These are phyloP conservation scores for Drosophila tropicalis DNA, from an alignment of 1,140 invertebrate species.

Conservation along the genomic window DNA sequence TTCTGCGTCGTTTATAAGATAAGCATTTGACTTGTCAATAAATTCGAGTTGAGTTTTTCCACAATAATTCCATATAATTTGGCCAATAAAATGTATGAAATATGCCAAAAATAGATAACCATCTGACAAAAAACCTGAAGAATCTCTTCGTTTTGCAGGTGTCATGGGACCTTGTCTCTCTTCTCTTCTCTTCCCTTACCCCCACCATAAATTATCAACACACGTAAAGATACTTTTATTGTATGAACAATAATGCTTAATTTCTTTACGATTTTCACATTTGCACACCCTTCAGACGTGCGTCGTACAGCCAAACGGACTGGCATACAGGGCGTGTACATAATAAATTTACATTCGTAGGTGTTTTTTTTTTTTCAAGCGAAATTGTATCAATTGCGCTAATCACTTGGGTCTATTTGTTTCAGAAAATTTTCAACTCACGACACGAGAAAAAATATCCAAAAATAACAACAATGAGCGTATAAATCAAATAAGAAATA, in stretches of 20 bases:
- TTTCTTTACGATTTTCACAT: slow-evolving; percentile 29
- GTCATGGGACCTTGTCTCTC: not conserved
- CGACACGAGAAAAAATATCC: slow-evolving; percentile 21
- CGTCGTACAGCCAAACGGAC: too few species aligned
- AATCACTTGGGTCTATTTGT: slow-evolving; percentile 65
- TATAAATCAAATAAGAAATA: slow-evolving; percentile 25
- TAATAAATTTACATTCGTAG: slow-evolving; percentile 39
- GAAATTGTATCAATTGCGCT: slow-evolving; percentile 47
- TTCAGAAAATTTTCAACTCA: slow-evolving; percentile 48
- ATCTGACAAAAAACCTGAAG: slow-evolving; percentile 8
- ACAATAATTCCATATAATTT: slow-evolving; percentile 72
- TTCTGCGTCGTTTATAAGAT: slow-evolving; percentile 25
- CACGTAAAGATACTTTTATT: slow-evolving; percentile 9
- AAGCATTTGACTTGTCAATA: slow-evolving; percentile 56
- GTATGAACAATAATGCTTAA: slow-evolving; percentile 13
- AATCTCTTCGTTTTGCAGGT: slow-evolving; percentile 5
- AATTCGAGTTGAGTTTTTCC: slow-evolving; percentile 44
- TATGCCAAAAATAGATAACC: slow-evolving; percentile 65
- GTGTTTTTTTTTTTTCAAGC: slow-evolving; percentile 22
- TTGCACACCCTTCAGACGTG: slow-evolving; percentile 12
- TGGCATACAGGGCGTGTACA: not conserved
- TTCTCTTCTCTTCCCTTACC: too few species aligned
- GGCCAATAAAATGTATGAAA: slow-evolving; percentile 60
- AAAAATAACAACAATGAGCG: slow-evolving; percentile 20
- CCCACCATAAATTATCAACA: slow-evolving; percentile 32